These are phyloP conservation scores for Dendroctonus valens DNA, from an alignment of 1,140 invertebrate species.

Conservation along the genomic window DNA sequence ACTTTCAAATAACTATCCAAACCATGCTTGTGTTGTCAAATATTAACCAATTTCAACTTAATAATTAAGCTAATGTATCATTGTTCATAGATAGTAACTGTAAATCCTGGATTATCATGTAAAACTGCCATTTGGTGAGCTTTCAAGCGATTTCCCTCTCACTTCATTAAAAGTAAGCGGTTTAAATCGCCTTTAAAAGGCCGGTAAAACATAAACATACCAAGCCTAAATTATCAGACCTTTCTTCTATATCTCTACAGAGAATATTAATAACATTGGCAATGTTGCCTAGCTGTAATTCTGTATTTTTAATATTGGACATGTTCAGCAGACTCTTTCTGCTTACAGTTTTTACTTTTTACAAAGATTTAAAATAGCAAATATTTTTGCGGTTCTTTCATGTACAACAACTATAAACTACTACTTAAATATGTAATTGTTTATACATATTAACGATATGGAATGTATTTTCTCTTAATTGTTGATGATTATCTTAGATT, in stretches of 20 bases:
- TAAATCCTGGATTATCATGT: background rate
- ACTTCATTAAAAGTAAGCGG: slow-evolving; percentile 18
- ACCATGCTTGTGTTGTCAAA: background rate
- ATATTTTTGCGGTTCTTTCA: background rate
- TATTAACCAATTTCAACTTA: background rate
- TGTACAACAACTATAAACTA: background rate
- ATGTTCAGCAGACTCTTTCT: background rate
- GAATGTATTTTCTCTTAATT: background rate
- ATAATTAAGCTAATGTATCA: background rate
- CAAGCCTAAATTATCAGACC: slow-evolving; percentile 19
- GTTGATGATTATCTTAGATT: background rate
- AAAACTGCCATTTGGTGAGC: background rate
- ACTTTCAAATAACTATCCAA: background rate
- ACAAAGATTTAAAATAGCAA: background rate
- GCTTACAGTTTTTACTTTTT: background rate
- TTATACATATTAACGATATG: too few species aligned
- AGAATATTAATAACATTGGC: slow-evolving; percentile 25
- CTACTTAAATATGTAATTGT: background rate
- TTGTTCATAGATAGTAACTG: background rate
- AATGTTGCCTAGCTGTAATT: background rate
- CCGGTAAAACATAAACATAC: slow-evolving; percentile 25
- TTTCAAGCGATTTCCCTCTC: slow-evolving; percentile 5
- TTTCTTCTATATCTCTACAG: slow-evolving; percentile 22
- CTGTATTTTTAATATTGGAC: too few species aligned
- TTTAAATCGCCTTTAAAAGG: slow-evolving; percentile 24